Base-by-base conservation (phyloP, 1,140 invertebrate genomes). In the Macrobrachium rosenbergii region DNA sequence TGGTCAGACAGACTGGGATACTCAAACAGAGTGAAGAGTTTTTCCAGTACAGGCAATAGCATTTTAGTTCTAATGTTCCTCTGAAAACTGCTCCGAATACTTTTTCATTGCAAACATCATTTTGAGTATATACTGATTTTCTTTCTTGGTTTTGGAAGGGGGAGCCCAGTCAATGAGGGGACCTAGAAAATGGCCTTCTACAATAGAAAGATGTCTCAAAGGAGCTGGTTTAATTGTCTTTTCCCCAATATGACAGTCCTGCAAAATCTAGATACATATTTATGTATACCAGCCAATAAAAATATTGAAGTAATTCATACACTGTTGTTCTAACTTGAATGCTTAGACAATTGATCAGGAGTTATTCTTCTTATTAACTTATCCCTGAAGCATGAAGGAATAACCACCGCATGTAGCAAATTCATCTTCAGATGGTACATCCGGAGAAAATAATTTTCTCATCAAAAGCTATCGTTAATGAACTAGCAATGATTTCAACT, bases 91-190 rank as follows among this genome's bases (percentile, higher is more conserved):
- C 79, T 28, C 79, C 21, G 21, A 62, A 72, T 72, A 81, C 37
- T 62, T 81, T 16, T n/a, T 81, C 5, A 62, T 16, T 63, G 60
- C 60, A 63, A 28, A 81, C 59, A 81, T 81, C 12, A 63, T 81
- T 21, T 23, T 23, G 28, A 81, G 67, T 8, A 72, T n/a, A 63
- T 63, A 62, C 21, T 62, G 21, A 12, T 81, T 62, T 5, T 62
- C 11, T 14, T 37, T 63, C 23, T 81, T 81, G 19, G 79, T 63
- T 19, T 14, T 63, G 7, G 79, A 43, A 5, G 67, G 21, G 16
- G 60, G 58, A 37, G 60, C 79, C 14, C 79, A 21, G 60, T 64
- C 79, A 63, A 81, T 81, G n/a, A n/a, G n/a, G n/a, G n/a, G 2
- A 81, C 37, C 37, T 62, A 28, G 60, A 37, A 28, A 81, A 81